Percentiles rank a stretch among this genome's conserved stretches.
Evolutionary conservation across 2,797 vertebrate species (phyloP).

Genomic region (Gobio occitaniae): DNA sequence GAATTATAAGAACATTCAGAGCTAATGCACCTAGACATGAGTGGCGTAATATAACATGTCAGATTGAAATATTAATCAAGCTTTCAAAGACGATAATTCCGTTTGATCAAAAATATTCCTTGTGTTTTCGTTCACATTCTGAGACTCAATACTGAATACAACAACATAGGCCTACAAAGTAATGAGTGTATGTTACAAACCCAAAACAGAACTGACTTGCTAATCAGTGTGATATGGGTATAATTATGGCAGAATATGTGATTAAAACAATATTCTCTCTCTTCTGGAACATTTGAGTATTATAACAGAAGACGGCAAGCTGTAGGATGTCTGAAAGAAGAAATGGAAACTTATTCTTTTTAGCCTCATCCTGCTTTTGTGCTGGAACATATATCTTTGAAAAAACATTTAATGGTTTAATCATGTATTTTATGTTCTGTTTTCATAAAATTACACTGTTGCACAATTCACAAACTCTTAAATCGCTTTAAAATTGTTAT

Average conservation of each 20-base stretch:
- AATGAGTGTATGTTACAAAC: neutral
- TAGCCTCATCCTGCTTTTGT: neutral
- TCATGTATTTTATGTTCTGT: neutral
- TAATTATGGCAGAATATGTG: constrained; percentile 32
- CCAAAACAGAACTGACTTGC: neutral
- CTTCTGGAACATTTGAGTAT: constrained; percentile 7
- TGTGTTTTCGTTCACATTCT: neutral
- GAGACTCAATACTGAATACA: neutral
- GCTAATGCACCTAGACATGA: constrained; percentile 5
- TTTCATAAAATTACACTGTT: neutral
- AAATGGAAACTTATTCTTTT: neutral
- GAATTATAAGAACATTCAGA: neutral
- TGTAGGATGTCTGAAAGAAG: neutral
- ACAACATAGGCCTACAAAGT: neutral
- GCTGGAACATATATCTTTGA: neutral
- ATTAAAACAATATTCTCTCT: constrained; percentile 26
- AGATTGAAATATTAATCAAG: neutral
- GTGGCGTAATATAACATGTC: neutral
- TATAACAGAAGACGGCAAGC: neutral
- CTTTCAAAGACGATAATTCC: neutral
- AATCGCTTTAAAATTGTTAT: neutral
- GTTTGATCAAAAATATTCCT: constrained; percentile 8
- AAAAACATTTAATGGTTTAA: neutral
- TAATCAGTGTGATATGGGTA: constrained; percentile 20
- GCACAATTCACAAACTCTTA: neutral